Percentiles rank a stretch among this genome's conserved stretches.
Conservation (phyloP, 2,797 vertebrate genomes). For the Ptychobarbus kaznakovi region DNA sequence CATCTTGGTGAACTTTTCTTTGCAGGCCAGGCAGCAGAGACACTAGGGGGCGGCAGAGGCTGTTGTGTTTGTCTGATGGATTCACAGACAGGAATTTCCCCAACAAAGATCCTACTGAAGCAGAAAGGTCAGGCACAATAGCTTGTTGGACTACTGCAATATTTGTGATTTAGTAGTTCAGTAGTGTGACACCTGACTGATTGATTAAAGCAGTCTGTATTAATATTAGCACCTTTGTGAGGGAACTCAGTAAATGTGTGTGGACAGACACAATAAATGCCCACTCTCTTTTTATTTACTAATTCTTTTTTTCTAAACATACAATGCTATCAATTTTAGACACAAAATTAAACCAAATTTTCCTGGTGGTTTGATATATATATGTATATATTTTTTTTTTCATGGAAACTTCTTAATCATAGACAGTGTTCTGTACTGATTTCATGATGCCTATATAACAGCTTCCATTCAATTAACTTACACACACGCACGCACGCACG, state of each 20-base stretch:
- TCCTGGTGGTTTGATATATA: neutral
- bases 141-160: neutral
- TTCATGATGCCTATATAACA: neutral
- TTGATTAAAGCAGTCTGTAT: neutral
- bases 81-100: neutral
- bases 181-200: too few relatives aligned
- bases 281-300: too few relatives aligned
- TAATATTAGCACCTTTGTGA: neutral
- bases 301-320: neutral
- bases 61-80: slow-evolving; percentile 12
- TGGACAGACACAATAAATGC: neutral
- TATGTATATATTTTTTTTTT: neutral
- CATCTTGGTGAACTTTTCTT: neutral
- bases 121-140: neutral
- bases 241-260: too few relatives aligned
- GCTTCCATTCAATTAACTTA: neutral
- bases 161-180: neutral
- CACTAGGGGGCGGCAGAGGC: slow-evolving; percentile 64
- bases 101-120: neutral
- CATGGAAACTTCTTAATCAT: neutral
- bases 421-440: neutral
- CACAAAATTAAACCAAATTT: neutral
- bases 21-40: neutral
- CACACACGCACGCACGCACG: neutral
- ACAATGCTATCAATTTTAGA: too few relatives aligned